These are phyloP conservation scores for Bombus soroeensis DNA, from an alignment of 1,140 invertebrate species.

Conservation along the genomic window DNA sequence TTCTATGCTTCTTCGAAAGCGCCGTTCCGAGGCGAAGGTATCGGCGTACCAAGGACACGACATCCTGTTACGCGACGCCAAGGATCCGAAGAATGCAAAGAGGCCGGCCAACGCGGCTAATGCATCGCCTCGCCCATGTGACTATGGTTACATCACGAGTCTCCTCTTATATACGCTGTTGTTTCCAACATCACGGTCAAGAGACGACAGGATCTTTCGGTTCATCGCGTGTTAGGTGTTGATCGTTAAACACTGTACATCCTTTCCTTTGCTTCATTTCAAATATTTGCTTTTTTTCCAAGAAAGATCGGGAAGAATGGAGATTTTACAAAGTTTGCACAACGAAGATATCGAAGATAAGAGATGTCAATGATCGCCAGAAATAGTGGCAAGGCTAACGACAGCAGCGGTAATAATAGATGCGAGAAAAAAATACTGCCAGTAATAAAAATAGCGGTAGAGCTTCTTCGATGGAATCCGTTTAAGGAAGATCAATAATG, in stretches of 20 bases:
- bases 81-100: constrained; percentile 67
- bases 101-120: constrained; percentile 51
- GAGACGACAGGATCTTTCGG: neutral
- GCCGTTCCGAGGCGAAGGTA: constrained; percentile 14
- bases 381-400: constrained; percentile 10
- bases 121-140: constrained; percentile 46
- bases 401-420: neutral
- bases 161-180: neutral
- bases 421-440: neutral
- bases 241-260: neutral
- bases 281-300: neutral
- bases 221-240: constrained; percentile 1
- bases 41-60: constrained; percentile 62
- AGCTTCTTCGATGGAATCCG: constrained; percentile 12
- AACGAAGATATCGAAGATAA: too few relatives aligned
- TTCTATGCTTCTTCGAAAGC: constrained; percentile 21
- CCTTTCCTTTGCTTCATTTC: too few relatives aligned
- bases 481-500: constrained; percentile 39
- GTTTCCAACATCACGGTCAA: neutral
- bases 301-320: neutral
- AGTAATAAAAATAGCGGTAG: constrained; percentile 36
- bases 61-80: constrained; percentile 65
- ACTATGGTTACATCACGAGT: constrained; percentile 58
- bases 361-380: neutral
- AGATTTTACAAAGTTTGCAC: too few relatives aligned